phyloP scores from a whole-genome alignment of 2,113 vertebrate genomes.

The Aramus guarauna region DNA sequence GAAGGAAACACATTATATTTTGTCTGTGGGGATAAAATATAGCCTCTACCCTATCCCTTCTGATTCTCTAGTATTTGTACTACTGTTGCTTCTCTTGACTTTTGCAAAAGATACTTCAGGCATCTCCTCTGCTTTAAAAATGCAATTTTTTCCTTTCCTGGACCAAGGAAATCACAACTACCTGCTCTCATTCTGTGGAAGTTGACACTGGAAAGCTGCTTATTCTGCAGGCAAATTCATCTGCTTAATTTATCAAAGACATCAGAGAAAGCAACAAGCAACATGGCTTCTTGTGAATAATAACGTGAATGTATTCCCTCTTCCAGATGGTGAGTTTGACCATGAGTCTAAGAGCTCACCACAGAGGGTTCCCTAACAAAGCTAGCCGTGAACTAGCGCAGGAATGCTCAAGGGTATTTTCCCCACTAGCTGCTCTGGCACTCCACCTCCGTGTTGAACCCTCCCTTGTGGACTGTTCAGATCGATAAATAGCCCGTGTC shows the following conservation, averaged over 20 bases:
- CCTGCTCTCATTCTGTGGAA: background rate
- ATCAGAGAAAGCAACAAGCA: background rate
- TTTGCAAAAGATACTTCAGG: background rate
- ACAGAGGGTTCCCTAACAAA: background rate
- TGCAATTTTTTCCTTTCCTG: background rate
- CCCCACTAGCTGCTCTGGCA: background rate
- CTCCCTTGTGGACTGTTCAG: background rate
- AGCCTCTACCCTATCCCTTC: background rate
- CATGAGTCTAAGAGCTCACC: background rate
- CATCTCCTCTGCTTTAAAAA: background rate
- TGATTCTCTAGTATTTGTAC: background rate
- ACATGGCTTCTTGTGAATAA: background rate
- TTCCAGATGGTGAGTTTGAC: background rate
- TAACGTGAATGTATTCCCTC: background rate
- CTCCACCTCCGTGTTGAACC: background rate
- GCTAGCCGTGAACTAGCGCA: background rate
- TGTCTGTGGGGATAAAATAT: background rate
- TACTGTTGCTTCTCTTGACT: background rate
- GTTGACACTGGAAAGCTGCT: background rate
- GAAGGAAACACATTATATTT: background rate
- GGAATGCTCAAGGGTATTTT: background rate
- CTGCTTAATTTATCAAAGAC: background rate
- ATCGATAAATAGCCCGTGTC: background rate
- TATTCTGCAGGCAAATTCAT: background rate
- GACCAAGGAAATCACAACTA: background rate